Evolutionary conservation across 2,113 vertebrate species (phyloP), one percentile per base, ranked within the genome.

Genomic region (Barbus barbus): DNA sequence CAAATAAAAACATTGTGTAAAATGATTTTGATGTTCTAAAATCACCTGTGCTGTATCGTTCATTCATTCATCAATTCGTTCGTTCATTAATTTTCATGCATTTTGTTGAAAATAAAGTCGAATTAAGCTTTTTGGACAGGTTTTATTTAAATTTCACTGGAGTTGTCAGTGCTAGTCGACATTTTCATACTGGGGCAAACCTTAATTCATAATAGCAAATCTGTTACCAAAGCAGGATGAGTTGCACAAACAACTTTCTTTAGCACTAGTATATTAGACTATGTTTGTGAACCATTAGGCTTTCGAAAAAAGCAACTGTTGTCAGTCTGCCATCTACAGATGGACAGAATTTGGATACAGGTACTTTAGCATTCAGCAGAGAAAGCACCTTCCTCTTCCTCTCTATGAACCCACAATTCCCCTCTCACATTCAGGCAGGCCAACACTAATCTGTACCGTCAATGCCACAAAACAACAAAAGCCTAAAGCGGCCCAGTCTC

Each of bases 391-490:
- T 26, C 33, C 22, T 1, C 20, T 53, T 75, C 65, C 51, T 41
- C 12, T 41, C 72, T 26, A n/a, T 22, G 74, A 76, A 12, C 48
- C 14, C 46, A 36, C 28, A 78, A 41, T 41, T 38, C 13, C 76
- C 33, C 53, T 24, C 56, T 41, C 53, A 38, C 33, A 78, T 60
- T 33, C 20, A 60, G 33, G 11, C 33, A 78, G 53, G 18, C 51
- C 13, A 60, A 75, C 36, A 60, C 41, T 74, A 41, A 83, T 61
- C 58, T 41, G 31, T 77, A 76, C 41, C 14, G 41, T 46, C 41
- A 63, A 76, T 38, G 16, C 4, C 46, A 26, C 46, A 38, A 78
- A 24, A 67, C 26, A 83, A 77, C 76, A 67, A 2, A 41, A 73
- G 67, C 44, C 53, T 24, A 26, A 60, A 72, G 7, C 36, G 1